phyloP scores from a whole-genome alignment of 2,888 invertebrate species.

The Rhagium mordax region DNA sequence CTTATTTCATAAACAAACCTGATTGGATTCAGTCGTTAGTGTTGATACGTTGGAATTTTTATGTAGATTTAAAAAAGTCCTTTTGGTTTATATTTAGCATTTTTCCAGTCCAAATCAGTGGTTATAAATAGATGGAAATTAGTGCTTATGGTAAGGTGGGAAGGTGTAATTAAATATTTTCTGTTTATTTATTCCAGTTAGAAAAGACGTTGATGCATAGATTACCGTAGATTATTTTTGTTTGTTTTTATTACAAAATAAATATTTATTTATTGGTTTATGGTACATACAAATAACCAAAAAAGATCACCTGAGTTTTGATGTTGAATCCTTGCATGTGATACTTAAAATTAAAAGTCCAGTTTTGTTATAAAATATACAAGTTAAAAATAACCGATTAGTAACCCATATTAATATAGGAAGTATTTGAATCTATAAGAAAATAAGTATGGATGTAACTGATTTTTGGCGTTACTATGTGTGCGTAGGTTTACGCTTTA shows the following conservation, averaged over 20 bases:
- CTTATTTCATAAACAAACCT: neutral
- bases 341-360: too few species aligned
- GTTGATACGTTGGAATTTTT: neutral
- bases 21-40: neutral
- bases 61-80: slow-evolving; percentile 2
- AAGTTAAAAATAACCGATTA: too few species aligned
- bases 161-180: neutral
- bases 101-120: neutral
- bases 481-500: too few species aligned
- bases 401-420: too few species aligned
- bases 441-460: too few species aligned
- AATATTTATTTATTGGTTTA: too few species aligned
- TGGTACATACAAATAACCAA: too few species aligned
- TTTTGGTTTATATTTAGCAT: slow-evolving; percentile 1
- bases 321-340: too few species aligned
- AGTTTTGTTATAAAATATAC: too few species aligned
- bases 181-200: neutral
- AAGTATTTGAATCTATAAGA: too few species aligned
- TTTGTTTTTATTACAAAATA: neutral
- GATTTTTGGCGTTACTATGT: too few species aligned
- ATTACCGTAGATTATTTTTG: neutral
- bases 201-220: neutral
- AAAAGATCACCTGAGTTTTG: too few species aligned
- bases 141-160: neutral
- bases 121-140: slow-evolving; percentile 16